Conservation (phyloP, 1,140 invertebrate species). For the Dufourea novaeangliae region DNA sequence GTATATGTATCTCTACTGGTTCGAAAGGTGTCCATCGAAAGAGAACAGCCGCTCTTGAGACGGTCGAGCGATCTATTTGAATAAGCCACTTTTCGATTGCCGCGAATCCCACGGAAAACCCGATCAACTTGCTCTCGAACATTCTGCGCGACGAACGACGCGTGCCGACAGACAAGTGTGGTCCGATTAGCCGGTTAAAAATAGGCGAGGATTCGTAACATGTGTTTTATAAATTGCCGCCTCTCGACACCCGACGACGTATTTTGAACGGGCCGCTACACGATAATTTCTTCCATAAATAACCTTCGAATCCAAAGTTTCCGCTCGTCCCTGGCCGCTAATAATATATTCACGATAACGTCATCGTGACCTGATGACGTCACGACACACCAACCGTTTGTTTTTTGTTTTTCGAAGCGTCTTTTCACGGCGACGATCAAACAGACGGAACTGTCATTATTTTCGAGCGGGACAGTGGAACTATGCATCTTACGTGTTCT, state of each 20-base stretch:
- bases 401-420: background rate
- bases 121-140: too few relatives aligned
- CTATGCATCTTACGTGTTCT: too few relatives aligned
- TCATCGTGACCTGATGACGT: background rate
- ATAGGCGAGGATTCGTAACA: conserved; percentile 31
- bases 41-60: too few relatives aligned
- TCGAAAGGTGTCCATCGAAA: too few relatives aligned
- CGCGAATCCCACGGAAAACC: conserved; percentile 19
- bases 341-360: background rate
- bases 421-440: too few relatives aligned
- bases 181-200: conserved; percentile 27
- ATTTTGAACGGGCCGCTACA: conserved; percentile 10
- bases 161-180: conserved; percentile 1
- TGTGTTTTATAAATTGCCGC: conserved; percentile 24
- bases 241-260: background rate
- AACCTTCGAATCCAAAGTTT: conserved; percentile 12
- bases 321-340: background rate
- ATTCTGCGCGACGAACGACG: background rate
- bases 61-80: too few relatives aligned
- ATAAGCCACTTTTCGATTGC: too few relatives aligned
- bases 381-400: background rate
- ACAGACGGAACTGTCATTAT: too few relatives aligned
- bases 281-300: conserved; percentile 24
- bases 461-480: too few relatives aligned
- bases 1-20: too few relatives aligned